Conservation (phyloP, 2,113 vertebrate genomes). For the Neofelis nebulosa region DNA sequence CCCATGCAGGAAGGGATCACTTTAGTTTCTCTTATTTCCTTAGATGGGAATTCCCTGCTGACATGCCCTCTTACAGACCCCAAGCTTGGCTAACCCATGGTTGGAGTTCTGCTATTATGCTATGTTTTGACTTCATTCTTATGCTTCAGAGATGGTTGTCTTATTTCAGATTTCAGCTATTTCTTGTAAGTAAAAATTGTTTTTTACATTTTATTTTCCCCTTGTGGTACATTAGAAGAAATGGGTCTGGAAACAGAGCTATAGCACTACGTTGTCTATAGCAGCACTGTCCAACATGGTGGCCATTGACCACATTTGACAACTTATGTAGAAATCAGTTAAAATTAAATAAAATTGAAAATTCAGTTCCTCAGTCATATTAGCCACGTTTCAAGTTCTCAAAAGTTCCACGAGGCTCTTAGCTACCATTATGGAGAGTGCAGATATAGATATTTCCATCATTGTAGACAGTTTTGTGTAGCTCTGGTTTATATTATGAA, state of each 20-base stretch:
- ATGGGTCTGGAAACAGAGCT: not conserved
- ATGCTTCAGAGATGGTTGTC: not conserved
- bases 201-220: not conserved
- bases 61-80: not conserved
- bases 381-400: not conserved
- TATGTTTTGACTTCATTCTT: not conserved
- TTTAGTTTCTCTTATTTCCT: not conserved
- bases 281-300: not conserved
- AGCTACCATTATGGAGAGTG: not conserved
- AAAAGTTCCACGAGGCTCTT: not conserved
- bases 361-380: not conserved
- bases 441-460: not conserved
- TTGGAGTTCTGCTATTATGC: not conserved
- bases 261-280: not conserved
- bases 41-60: not conserved
- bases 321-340: not conserved
- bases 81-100: not conserved
- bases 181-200: not conserved
- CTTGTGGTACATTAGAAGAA: not conserved
- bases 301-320: not conserved
- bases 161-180: not conserved
- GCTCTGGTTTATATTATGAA: not conserved
- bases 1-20: not conserved
- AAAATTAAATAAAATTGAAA: not conserved
- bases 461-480: not conserved